Evolutionary conservation across 2,113 vertebrate species (phyloP).

Genomic region (Xiphorhynchus elegans): DNA sequence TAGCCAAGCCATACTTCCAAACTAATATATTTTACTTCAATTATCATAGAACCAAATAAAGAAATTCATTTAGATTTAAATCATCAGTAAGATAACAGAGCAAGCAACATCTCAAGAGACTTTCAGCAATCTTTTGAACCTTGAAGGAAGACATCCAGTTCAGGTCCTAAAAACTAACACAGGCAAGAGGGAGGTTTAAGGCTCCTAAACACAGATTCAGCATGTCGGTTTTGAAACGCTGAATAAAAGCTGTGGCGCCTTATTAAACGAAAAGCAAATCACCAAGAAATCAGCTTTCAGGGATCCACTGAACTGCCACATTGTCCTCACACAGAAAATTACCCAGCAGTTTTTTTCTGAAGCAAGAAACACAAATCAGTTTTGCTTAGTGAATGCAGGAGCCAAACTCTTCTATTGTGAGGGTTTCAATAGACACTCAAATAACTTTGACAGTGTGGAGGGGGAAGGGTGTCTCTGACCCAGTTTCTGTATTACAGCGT

Average conservation of each 20-base stretch:
- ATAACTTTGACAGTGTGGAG: constrained; percentile 55
- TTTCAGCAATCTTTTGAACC: background rate
- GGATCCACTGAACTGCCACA: background rate
- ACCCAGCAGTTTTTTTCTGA: constrained; percentile 35
- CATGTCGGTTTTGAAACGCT: background rate
- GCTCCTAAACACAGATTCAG: background rate
- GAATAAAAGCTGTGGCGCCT: background rate
- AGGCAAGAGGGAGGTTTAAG: background rate
- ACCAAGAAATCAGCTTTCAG: constrained; percentile 27
- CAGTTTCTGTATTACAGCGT: constrained; percentile 32
- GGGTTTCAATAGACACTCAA: constrained; percentile 63
- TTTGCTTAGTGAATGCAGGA: constrained; percentile 33
- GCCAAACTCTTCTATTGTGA: constrained; percentile 66
- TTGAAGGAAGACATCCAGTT: background rate
- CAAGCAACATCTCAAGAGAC: background rate
- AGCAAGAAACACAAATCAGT: constrained; percentile 46
- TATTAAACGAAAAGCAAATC: constrained; percentile 6
- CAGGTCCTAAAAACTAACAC: background rate
- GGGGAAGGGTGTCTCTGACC: constrained; percentile 62
- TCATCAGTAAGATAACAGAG: background rate
- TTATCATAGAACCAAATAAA: constrained; percentile 4
- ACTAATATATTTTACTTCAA: constrained; percentile 4
- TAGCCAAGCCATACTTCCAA: background rate
- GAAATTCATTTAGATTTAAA: constrained; percentile 7
- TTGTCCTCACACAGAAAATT: constrained; percentile 36